phyloP scores from a whole-genome alignment of 1,140 invertebrate genomes.

The Theocolax elegans region DNA sequence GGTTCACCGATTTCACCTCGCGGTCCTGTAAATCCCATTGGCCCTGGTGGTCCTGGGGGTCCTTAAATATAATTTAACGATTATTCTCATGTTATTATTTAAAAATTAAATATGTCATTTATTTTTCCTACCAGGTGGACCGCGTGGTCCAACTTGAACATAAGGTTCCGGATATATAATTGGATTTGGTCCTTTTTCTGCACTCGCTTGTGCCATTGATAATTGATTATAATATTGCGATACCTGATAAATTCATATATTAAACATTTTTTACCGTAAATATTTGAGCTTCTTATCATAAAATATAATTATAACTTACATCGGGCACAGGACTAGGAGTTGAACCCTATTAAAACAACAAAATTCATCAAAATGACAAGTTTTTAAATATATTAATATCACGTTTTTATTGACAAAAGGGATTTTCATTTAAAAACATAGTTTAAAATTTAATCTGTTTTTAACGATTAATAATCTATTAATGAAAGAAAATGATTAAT shows the following conservation, averaged over 20 bases:
- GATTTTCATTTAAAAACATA: too few species aligned
- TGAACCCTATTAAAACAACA: conserved; percentile 5
- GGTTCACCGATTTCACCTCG: conserved; percentile 81
- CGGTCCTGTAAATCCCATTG: conserved; percentile 83
- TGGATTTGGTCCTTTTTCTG: conserved; percentile 78
- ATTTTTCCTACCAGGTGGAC: conserved; percentile 70
- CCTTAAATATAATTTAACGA: conserved; percentile 53
- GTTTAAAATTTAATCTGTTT: too few species aligned
- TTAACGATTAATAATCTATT: too few species aligned
- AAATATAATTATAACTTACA: conserved; percentile 65
- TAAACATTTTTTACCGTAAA: not conserved
- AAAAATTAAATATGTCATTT: not conserved
- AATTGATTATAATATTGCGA: conserved; percentile 75
- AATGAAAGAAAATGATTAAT: not conserved
- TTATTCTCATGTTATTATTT: conserved; percentile 9
- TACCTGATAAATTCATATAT: conserved; percentile 54
- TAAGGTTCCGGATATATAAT: conserved; percentile 73
- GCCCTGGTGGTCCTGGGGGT: conserved; percentile 74
- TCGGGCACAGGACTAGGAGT: conserved; percentile 76
- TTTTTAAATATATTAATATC: too few species aligned
- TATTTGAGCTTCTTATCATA: not conserved
- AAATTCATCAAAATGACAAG: not conserved
- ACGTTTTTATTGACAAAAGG: too few species aligned
- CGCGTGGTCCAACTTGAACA: conserved; percentile 80
- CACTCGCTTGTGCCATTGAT: conserved; percentile 72